Evolutionary conservation across 2,888 invertebrate species (phyloP), one percentile per base, ranked within the genome.

Genomic region (Parasteatoda lunata): DNA sequence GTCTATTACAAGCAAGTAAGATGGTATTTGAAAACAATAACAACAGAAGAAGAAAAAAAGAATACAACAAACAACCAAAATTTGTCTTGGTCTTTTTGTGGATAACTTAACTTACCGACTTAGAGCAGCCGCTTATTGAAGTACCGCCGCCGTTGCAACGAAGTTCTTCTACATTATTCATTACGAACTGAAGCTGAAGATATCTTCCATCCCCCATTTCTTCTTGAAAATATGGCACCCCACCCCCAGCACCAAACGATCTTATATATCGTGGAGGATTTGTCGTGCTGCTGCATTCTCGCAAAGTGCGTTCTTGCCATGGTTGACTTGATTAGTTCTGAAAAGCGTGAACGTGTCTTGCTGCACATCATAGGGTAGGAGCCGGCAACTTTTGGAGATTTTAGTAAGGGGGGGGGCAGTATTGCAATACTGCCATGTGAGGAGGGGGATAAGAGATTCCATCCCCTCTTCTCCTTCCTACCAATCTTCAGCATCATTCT

Each of bases 321-420:
- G 71, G 66, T 59, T 78, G 88, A 88, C 70, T 77, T 83, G 88
- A 88, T 88, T 83, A 75, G 83, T 59, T 79, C 79, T 83, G 88
- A 88, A 76, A 83, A 79, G 83, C 88, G 88, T 88, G 88, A 88
- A 88, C 83, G 79, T 77, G 80, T 81, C 85, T 88, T 79, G 78
- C 59, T 83, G 83, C 78, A 82, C 79, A 83, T 82, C 88, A 88
- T 51, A 75, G 79, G 30, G 47, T 52, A 64, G 75, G 68, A 72
- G 72, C 77, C 83, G 81, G 79, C 79, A 64, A 52, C 64, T 30
- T 59, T 9, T n/a, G 45, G 54, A 51, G 64, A 49, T 30, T 30
- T 30, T 30, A 13, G 49, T 51, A 47, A 51, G 52, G 77, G 47
- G 59, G 71, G n/a, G 7, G 8, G 9, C 45, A 52, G 45, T 11